Evolutionary conservation across 2,797 vertebrate genomes (phyloP).

Genomic region (Liparis tanakae): DNA sequence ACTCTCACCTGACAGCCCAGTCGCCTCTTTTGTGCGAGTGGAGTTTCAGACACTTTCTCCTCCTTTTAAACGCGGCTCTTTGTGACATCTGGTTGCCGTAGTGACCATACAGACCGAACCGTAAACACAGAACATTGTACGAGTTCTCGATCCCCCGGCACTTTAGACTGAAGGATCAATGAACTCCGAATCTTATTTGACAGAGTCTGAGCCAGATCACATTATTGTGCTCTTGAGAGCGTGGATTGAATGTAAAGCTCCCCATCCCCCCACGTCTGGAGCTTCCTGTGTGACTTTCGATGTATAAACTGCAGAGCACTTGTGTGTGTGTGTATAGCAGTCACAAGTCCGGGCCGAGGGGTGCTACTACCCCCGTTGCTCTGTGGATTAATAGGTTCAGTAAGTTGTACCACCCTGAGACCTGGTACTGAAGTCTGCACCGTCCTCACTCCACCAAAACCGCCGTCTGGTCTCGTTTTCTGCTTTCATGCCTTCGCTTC

Average conservation of each 20-base stretch:
- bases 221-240: not conserved
- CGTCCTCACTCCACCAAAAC: conserved; percentile 36
- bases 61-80: conserved; percentile 5
- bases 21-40: not conserved
- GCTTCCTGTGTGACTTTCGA: conserved; percentile 41
- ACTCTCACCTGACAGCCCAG: not conserved
- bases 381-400: conserved; percentile 51
- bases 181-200: not conserved
- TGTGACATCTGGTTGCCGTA: conserved; percentile 1
- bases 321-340: conserved; percentile 17
- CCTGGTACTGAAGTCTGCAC: conserved; percentile 47
- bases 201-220: not conserved
- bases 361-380: conserved; percentile 23
- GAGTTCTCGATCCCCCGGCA: conserved; percentile 11
- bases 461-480: conserved; percentile 52
- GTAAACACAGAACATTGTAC: not conserved
- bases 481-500: conserved; percentile 55
- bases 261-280: not conserved
- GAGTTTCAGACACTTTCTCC: not conserved
- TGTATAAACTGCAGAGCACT: conserved; percentile 9
- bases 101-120: conserved; percentile 1
- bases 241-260: conserved; percentile 28
- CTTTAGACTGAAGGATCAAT: not conserved
- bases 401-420: conserved; percentile 38
- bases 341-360: conserved; percentile 45